phyloP scores from a whole-genome alignment of 2,113 vertebrate genomes.

The Campylorhamphus procurvoides region DNA sequence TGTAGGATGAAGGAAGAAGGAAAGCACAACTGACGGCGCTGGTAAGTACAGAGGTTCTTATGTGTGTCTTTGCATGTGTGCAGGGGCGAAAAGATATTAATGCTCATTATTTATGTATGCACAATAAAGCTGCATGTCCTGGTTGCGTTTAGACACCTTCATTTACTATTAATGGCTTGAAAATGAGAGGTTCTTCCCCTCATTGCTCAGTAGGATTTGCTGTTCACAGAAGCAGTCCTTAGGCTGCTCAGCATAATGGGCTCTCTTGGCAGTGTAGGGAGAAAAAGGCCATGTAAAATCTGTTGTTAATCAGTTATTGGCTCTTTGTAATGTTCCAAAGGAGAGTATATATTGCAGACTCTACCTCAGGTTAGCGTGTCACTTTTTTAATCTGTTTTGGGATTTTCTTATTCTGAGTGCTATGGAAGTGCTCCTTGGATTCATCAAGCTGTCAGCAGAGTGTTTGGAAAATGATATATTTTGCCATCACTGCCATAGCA shows the following conservation, averaged over 20 bases:
- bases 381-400: not conserved
- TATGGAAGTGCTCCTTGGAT: not conserved
- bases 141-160: not conserved
- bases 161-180: not conserved
- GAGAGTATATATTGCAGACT: not conserved
- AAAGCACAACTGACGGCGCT: not conserved
- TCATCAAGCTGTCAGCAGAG: not conserved
- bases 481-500: not conserved
- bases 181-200: not conserved
- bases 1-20: slow-evolving; percentile 25
- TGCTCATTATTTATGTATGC: not conserved
- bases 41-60: slow-evolving; percentile 12
- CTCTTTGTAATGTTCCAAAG: not conserved
- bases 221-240: not conserved
- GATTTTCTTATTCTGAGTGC: not conserved
- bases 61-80: not conserved
- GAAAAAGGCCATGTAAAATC: not conserved
- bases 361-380: not conserved
- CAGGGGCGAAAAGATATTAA: not conserved
- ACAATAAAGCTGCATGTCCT: not conserved
- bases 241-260: not conserved
- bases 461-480: not conserved
- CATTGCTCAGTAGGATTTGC: not conserved
- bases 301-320: not conserved
- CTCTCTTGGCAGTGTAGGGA: not conserved